Evolutionary conservation across 2,797 vertebrate genomes (phyloP).

Genomic region (Microchirus variegatus): DNA sequence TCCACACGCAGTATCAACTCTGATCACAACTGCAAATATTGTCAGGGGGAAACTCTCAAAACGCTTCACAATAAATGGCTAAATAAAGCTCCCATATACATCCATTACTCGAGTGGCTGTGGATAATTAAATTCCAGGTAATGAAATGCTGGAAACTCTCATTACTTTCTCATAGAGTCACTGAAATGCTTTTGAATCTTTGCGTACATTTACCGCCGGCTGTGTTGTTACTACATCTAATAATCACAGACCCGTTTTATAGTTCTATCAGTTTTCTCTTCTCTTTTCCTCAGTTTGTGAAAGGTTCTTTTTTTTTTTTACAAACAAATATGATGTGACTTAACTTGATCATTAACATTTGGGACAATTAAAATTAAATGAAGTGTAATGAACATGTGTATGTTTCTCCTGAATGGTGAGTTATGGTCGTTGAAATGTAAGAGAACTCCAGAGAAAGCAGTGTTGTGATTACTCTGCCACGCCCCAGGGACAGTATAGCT

Average conservation of each 20-base stretch:
- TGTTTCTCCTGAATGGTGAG: constrained; percentile 25
- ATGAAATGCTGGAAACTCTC: constrained; percentile 45
- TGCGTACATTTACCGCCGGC: constrained; percentile 17
- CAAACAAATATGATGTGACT: constrained; percentile 19
- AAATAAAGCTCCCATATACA: constrained; percentile 29
- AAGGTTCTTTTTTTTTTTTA: constrained; percentile 32
- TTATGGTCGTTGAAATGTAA: constrained; percentile 64
- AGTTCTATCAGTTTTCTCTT: constrained; percentile 17
- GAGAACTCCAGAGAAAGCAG: too few species aligned
- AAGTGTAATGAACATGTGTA: constrained; percentile 8
- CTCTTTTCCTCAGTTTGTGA: not conserved
- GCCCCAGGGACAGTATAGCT: not conserved
- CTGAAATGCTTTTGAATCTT: constrained; percentile 28
- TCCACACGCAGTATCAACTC: constrained; percentile 64
- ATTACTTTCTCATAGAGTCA: constrained; percentile 35
- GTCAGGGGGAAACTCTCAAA: constrained; percentile 46
- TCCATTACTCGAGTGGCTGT: constrained; percentile 32
- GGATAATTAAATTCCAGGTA: constrained; percentile 57
- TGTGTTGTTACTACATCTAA: constrained; percentile 5
- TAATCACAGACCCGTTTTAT: constrained; percentile 17
- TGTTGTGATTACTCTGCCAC: too few species aligned
- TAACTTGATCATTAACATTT: constrained; percentile 31
- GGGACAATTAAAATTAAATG: constrained; percentile 30
- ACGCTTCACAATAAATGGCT: constrained; percentile 22
- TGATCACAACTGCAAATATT: constrained; percentile 72